Base-by-base conservation (phyloP, 2,113 vertebrate species). In the Danionella cerebrum region DNA sequence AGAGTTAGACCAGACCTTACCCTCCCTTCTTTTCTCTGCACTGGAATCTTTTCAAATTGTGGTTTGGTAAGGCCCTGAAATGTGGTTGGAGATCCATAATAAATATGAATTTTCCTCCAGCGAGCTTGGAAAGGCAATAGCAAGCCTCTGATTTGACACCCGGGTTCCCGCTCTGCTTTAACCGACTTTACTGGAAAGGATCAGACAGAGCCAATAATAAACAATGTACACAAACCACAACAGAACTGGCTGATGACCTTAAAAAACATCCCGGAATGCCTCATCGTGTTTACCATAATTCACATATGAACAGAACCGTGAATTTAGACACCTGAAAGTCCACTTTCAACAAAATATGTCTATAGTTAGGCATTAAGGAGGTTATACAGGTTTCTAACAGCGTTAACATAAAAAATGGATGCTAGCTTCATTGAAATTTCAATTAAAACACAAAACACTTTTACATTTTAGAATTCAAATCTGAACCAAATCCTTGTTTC, bases 41-140 rank as follows among this genome's bases (percentile, higher is more conserved):
- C 48, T 50, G 29, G 18, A 48, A 33, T 47, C 18, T 63, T 55
- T 53, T 65, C 55, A 63, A 44, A 57, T 59, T 42, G 50, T 11
- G 48, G 55, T 52, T 57, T 31, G 47, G 36, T 65, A 54, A 51
- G 51, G 42, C 59, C 59, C 19, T 19, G 38, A 53, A 55, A 70
- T 51, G 59, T 24, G 21, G 69, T 52, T 33, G 65, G 38, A 31
- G 62, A 63, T 67, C 45, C 66, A 70, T 66, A 65, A 69, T 62
- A 67, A 69, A 73, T 36, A 29, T 21, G 52, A 57, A 19, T 36
- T 31, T 58, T 52, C 21, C 50, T 64, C 51, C 42, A 11, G 41
- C 67, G 70, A 39, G 67, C 62, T 73, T 51, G 53, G 57, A 45
- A 21, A 65, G 51, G 31, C 25, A 14, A 10, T 55, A 44, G 12